Evolutionary conservation across 2,113 vertebrate genomes (phyloP), one percentile per base, ranked within the genome.

Genomic region (Centrocercus urophasianus): DNA sequence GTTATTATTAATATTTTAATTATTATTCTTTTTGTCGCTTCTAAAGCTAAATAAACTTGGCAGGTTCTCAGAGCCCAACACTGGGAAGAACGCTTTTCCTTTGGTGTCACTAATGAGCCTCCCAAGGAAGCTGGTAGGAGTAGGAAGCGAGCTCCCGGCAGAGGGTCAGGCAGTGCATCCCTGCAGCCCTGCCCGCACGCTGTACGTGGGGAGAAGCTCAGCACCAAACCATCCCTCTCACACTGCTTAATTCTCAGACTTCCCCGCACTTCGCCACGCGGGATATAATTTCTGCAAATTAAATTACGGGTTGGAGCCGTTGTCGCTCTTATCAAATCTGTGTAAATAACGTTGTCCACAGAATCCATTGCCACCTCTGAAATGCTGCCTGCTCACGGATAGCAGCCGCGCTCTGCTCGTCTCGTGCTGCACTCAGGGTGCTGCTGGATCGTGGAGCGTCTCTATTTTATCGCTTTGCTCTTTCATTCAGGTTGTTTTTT

Each of bases 321-420:
- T n/a, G 93, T 48, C 7, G 30, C 86, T 71, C 90, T 61, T 80
- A 61, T 78, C 75, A 89, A 20, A 90, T 84, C 89, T 72, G 89
- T 94, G 88, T 95, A 90, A 93, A 88, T 91, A 83, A 95, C 52
- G 6, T 83, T 84, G 77, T 91, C 93, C 88, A 57, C 82, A 88
- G 91, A 66, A 52, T 40, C 71, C 48, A 91, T 8, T 76, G 89
- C 94, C 85, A 93, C 82, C 61, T 95, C 73, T 86, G 91, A 96
- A 97, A 93, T 72, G 42, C 86, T 96, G 88, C 80, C 61, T 91
- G 65, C 87, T 74, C 70, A 61, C 82, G 95, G 91, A 88, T 71
- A 77, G 77, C 59, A 84, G 50, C 92, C 72, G 45, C n/a, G 79
- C 79, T 92, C 74, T 63, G 94, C 61, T 93, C 83, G 77, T 85